phyloP scores from a whole-genome alignment of 2,113 vertebrate genomes.

The Martes martes region DNA sequence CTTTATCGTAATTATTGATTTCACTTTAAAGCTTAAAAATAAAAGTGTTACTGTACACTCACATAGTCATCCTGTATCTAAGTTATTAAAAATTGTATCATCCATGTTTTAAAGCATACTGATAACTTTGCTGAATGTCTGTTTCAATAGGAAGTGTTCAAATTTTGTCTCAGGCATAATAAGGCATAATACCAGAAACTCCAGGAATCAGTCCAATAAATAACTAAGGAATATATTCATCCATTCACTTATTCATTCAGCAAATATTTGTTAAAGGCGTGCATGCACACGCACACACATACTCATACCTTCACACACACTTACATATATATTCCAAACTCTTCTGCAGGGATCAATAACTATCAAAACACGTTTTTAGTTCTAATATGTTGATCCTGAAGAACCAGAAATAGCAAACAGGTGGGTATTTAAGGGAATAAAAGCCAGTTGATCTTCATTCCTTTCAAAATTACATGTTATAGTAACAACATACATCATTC shows the following conservation, averaged over 20 bases:
- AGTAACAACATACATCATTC: background rate
- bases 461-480: background rate
- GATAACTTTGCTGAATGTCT: background rate
- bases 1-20: slow-evolving; percentile 63
- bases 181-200: background rate
- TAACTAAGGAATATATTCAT: background rate
- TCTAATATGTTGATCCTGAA: background rate
- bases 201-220: background rate
- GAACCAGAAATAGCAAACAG: slow-evolving; percentile 22
- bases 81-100: background rate
- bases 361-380: background rate
- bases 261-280: background rate
- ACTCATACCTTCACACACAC: background rate
- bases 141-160: background rate
- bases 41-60: background rate
- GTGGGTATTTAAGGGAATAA: slow-evolving; percentile 7
- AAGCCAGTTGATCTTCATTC: background rate
- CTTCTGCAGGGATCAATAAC: background rate
- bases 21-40: slow-evolving; percentile 39
- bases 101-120: background rate
- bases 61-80: background rate
- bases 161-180: background rate
- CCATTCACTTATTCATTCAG: background rate
- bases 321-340: background rate
- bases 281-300: background rate